Evolutionary conservation across 2,888 invertebrate species (phyloP).

Genomic region (Globia sparganii): DNA sequence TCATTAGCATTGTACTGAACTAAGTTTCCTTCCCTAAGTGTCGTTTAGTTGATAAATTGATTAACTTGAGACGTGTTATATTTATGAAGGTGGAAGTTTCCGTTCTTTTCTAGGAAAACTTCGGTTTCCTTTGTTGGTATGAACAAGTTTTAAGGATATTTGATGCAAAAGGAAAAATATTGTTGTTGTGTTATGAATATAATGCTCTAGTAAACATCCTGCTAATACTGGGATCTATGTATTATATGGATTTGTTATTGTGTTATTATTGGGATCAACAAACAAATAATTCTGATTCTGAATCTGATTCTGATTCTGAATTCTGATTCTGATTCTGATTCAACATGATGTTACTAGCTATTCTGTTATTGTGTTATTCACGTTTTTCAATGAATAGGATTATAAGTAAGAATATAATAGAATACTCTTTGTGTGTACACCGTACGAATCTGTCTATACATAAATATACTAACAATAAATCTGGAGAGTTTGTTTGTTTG

Average conservation of each 20-base stretch:
- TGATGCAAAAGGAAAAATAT: neutral
- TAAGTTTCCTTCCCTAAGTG: conserved; percentile 36
- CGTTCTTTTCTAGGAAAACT: conserved; percentile 35
- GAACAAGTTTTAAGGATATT: conserved; percentile 27
- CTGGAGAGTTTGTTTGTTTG: neutral
- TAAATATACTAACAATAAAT: neutral
- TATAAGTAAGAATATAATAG: neutral
- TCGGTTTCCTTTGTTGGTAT: conserved; percentile 21
- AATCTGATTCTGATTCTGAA: too few relatives aligned
- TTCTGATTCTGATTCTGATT: too few relatives aligned
- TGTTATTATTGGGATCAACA: neutral
- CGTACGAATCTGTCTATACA: too few relatives aligned
- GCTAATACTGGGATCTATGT: neutral
- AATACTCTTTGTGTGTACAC: neutral
- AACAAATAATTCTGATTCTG: too few relatives aligned
- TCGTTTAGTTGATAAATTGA: conserved; percentile 35
- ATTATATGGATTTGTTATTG: conserved; percentile 2
- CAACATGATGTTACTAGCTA: neutral
- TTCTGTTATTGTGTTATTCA: neutral
- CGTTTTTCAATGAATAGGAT: neutral
- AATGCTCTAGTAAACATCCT: conserved; percentile 3
- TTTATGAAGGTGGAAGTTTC: conserved; percentile 45
- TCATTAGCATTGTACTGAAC: conserved; percentile 11
- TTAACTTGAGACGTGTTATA: conserved; percentile 25
- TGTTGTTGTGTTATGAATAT: neutral